phyloP scores from a whole-genome alignment of 2,113 vertebrate genomes.

The Eretmochelys imbricata region DNA sequence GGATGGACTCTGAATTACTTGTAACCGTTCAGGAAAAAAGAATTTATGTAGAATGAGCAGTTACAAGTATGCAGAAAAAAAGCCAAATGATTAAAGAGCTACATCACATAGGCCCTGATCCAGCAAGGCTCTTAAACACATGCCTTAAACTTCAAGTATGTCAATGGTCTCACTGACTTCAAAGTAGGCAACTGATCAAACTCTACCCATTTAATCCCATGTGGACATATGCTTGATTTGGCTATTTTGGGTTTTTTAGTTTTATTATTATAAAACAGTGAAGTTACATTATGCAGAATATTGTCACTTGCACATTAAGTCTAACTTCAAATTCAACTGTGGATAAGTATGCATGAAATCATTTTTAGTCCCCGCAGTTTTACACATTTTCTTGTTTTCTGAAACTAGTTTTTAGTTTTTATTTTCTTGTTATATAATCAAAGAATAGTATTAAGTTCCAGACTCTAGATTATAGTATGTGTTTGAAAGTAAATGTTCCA shows the following conservation, averaged over 20 bases:
- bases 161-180: not conserved
- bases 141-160: not conserved
- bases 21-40: not conserved
- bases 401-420: constrained; percentile 44
- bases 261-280: not conserved
- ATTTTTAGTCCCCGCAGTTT: not conserved
- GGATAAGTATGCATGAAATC: not conserved
- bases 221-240: not conserved
- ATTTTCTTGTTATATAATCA: constrained; percentile 37
- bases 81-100: not conserved
- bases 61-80: not conserved
- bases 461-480: constrained; percentile 24
- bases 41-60: not conserved
- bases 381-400: not conserved
- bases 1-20: not conserved
- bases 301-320: not conserved
- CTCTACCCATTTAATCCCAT: not conserved
- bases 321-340: not conserved
- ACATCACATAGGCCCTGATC: not conserved
- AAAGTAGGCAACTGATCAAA: not conserved
- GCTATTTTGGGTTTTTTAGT: not conserved
- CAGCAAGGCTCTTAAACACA: not conserved
- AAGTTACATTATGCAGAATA: not conserved
- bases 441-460: constrained; percentile 5
- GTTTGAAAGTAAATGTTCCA: constrained; percentile 69